Conservation (phyloP, 2,888 invertebrate species). For the Heteromyza rotundicornis region DNA sequence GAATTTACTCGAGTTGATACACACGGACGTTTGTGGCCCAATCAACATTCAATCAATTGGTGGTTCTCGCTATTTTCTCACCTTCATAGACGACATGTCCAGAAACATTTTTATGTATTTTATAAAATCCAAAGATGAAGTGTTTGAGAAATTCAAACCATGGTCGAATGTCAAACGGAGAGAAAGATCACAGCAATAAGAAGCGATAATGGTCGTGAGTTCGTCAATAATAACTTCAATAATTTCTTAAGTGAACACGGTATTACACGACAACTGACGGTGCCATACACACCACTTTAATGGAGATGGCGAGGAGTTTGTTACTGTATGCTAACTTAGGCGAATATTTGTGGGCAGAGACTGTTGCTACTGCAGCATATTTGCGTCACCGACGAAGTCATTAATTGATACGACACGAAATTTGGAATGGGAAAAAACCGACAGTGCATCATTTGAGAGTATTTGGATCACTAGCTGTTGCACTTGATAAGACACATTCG, state of each 20-base stretch:
- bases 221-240: conserved; percentile 17
- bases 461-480: conserved; percentile 22
- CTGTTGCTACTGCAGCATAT: conserved; percentile 27
- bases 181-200: conserved; percentile 21
- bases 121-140: conserved; percentile 23
- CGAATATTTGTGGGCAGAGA: conserved; percentile 25
- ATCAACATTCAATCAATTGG: conserved; percentile 20
- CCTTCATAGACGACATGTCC: conserved; percentile 27
- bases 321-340: conserved; percentile 16
- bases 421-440: conserved; percentile 23
- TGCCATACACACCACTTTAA: conserved; percentile 21
- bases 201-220: conserved; percentile 26
- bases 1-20: background rate
- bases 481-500: conserved; percentile 3
- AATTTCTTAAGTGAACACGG: conserved; percentile 21
- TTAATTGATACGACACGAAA: conserved; percentile 22
- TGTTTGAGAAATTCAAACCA: conserved; percentile 20
- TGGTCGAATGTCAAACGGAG: conserved; percentile 22
- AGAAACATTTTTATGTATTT: conserved; percentile 23
- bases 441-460: conserved; percentile 23
- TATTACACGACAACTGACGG: conserved; percentile 22
- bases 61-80: conserved; percentile 22
- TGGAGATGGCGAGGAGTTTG: conserved; percentile 24
- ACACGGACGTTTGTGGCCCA: conserved; percentile 12
- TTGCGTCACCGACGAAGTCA: conserved; percentile 6